Evolutionary conservation across 1,140 invertebrate genomes (phyloP).

Genomic region (Vanessa atalanta): DNA sequence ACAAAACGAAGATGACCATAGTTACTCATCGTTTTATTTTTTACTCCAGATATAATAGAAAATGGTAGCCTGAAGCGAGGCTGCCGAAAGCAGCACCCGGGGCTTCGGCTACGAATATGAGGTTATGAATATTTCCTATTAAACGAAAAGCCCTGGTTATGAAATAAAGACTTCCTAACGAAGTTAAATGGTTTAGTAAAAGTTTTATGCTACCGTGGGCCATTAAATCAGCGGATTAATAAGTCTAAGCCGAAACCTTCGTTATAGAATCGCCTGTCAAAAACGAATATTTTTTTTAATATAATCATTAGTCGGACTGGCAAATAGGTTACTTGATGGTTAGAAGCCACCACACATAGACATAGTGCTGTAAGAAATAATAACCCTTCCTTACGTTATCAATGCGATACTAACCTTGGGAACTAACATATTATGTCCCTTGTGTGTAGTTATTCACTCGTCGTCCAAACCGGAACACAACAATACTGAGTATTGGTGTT

Average conservation of each 20-base stretch:
- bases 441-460: too few species aligned
- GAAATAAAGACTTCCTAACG: slow-evolving; percentile 58
- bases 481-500: too few species aligned
- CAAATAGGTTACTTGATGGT: too few species aligned
- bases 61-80: slow-evolving; percentile 15
- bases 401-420: too few species aligned
- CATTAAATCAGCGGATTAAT: slow-evolving; percentile 21
- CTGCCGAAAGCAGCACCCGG: slow-evolving; percentile 25
- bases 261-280: too few species aligned
- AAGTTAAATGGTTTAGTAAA: slow-evolving; percentile 57
- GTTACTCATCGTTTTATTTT: background rate
- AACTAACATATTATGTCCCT: too few species aligned
- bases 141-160: slow-evolving; percentile 47
- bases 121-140: slow-evolving; percentile 53
- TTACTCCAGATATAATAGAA: slow-evolving; percentile 24
- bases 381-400: too few species aligned
- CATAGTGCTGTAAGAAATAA: too few species aligned
- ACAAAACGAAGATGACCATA: background rate
- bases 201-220: slow-evolving; percentile 44
- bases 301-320: too few species aligned
- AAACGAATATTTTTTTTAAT: too few species aligned
- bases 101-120: slow-evolving; percentile 37
- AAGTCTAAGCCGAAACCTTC: background rate
- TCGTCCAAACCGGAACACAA: too few species aligned
- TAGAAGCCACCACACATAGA: too few species aligned